Base-by-base conservation (phyloP, 64 coral and sea anemone genomes). In the Actinia equina region DNA sequence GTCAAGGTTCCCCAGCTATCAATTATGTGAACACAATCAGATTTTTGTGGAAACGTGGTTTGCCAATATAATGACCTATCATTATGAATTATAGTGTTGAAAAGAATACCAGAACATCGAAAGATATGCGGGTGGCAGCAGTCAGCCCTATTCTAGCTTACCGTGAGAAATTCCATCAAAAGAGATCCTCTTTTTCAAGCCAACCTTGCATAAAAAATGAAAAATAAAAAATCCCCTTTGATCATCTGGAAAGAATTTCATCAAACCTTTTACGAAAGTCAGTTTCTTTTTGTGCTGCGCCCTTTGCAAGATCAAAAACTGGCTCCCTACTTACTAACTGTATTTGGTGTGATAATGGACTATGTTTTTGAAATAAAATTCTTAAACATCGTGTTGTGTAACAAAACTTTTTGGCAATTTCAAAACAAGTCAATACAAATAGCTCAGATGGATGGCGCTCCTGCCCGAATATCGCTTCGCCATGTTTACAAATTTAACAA, bases 1-100 rank as follows among this genome's bases (percentile, higher is more conserved):
- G 69, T 74, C 13, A 74, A 12, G 69, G 14, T 11, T 74, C 13
- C 2, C 25, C 10, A 41, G 23, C 11, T 74, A 74, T 74, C 27
- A 74, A 74, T 74, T 74, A 37, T 74, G 12, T 30, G 12, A 69
- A 69, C 63, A 23, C 22, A 69, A 69, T 69, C 77, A 46, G 4
- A 41, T 37, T 79, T 79, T 5, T 79, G 30, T 79, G 10, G 37
- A 81, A 81, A 81, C 78, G 78, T 81, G 78, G 78, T 81, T 81
- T 14, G 2, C 49, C 45, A 81, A 74, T 41, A 74, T 27, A 74
- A 74, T 30, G 69, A 74, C 69, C 26, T 74, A 74, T 74, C 41
- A 27, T 74, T 74, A 74, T 74, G n/a, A 30, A 74, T 74, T 74
- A 74, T 41, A 74, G 41, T 41, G 26, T 74, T 26, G 41, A 74